Percentiles rank a stretch among this genome's conserved stretches.
Conservation (phyloP, 2,888 invertebrate species). For the Brachyptera putata region DNA sequence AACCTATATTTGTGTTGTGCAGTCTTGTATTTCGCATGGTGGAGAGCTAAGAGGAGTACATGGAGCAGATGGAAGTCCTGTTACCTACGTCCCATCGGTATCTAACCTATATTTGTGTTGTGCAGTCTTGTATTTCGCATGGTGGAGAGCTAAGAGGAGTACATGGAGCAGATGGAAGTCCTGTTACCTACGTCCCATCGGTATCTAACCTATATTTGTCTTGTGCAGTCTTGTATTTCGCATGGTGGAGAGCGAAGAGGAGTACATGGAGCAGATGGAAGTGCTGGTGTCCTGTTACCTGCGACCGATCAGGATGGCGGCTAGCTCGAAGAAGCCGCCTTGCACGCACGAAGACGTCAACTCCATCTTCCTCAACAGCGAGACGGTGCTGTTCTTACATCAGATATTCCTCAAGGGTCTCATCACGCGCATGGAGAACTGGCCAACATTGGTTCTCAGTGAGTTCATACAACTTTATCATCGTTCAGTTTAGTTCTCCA, state of each 20-base stretch:
- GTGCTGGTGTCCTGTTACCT: slow-evolving; percentile 80
- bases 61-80: slow-evolving; percentile 81
- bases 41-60: slow-evolving; percentile 88
- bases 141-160: slow-evolving; percentile 92
- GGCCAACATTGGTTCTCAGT: slow-evolving; percentile 92
- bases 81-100: slow-evolving; percentile 82
- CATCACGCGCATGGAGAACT: slow-evolving; percentile 85
- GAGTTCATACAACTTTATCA: slow-evolving; percentile 39
- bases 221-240: slow-evolving; percentile 70
- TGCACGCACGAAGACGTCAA: slow-evolving; percentile 92
- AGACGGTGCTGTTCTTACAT: slow-evolving; percentile 86
- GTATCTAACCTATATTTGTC: neutral
- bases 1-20: slow-evolving; percentile 67
- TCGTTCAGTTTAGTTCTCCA: too few species aligned
- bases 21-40: slow-evolving; percentile 88
- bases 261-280: slow-evolving; percentile 88
- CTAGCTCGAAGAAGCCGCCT: slow-evolving; percentile 87
- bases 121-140: slow-evolving; percentile 79
- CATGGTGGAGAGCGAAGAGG: slow-evolving; percentile 92
- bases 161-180: slow-evolving; percentile 84
- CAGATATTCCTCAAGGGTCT: slow-evolving; percentile 92
- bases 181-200: too few species aligned
- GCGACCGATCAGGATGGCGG: slow-evolving; percentile 89
- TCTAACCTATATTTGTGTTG: too few species aligned
- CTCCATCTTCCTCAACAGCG: slow-evolving; percentile 89